Evolutionary conservation across 2,113 vertebrate species (phyloP).

Genomic region (Malurus melanocephalus): DNA sequence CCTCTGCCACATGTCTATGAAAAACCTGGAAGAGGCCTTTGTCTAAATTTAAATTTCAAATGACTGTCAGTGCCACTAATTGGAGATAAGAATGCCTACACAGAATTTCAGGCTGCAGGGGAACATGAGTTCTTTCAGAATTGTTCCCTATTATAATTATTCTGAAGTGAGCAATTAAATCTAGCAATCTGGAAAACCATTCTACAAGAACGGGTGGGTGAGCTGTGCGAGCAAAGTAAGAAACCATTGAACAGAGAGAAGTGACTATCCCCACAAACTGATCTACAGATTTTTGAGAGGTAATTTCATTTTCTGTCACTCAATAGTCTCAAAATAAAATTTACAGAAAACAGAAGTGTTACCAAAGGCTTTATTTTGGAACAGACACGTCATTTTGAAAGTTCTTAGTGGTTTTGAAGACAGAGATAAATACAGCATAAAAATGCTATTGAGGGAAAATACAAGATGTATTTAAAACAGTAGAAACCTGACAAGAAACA

Average conservation of each 20-base stretch:
- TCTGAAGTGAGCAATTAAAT: conserved; percentile 22
- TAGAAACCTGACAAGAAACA: not conserved
- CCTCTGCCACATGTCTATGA: not conserved
- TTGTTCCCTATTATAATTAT: not conserved
- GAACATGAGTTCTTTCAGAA: not conserved
- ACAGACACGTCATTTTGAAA: not conserved
- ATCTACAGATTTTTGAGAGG: not conserved
- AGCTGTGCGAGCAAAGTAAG: not conserved
- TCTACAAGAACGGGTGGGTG: not conserved
- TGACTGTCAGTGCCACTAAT: not conserved
- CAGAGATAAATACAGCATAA: not conserved
- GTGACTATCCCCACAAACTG: not conserved
- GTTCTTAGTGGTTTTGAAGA: not conserved
- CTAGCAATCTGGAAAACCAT: not conserved
- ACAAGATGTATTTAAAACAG: not conserved
- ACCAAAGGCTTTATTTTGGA: not conserved
- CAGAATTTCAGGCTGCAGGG: not conserved
- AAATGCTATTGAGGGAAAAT: not conserved
- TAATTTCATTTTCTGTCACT: not conserved
- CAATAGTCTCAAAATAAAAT: not conserved
- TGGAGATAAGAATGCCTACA: not conserved
- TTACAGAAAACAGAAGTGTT: not conserved
- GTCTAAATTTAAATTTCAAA: not conserved
- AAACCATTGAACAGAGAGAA: not conserved
- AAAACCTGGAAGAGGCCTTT: not conserved